phyloP scores from a whole-genome alignment of 2,888 invertebrate species.

The Papilio demoleus region DNA sequence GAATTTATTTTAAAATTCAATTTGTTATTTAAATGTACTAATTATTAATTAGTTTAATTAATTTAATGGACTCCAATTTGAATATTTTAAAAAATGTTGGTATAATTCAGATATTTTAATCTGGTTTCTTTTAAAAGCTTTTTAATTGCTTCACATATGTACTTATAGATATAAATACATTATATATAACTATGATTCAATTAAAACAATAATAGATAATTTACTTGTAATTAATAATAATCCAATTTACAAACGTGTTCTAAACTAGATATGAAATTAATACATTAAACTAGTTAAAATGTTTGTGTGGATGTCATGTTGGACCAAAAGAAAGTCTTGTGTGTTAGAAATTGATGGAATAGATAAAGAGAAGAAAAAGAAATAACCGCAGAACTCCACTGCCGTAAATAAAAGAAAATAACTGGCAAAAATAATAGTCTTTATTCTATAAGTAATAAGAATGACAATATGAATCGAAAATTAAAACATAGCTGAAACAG shows the following conservation, averaged over 20 bases:
- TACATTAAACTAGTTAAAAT: constrained; percentile 30
- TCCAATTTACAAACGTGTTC: constrained; percentile 34
- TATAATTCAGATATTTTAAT: background rate
- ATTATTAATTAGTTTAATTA: background rate
- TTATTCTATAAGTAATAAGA: too few relatives aligned
- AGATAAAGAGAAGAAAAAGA: background rate
- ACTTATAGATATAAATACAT: constrained; percentile 26
- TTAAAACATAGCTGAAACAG: too few relatives aligned
- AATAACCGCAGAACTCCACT: too few relatives aligned
- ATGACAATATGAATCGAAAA: too few relatives aligned
- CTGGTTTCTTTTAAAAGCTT: constrained; percentile 6
- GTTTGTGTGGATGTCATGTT: background rate
- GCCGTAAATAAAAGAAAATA: too few relatives aligned
- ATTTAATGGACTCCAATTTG: background rate
- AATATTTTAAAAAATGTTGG: background rate
- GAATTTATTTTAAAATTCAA: background rate
- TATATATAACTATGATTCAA: constrained; percentile 24
- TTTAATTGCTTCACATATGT: constrained; percentile 20
- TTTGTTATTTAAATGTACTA: background rate
- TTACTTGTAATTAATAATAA: constrained; percentile 23
- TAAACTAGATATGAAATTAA: constrained; percentile 36
- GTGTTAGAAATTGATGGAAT: background rate
- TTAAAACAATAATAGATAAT: constrained; percentile 32
- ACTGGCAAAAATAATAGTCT: too few relatives aligned
- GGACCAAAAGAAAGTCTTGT: constrained; percentile 27